phyloP scores from a whole-genome alignment of 2,888 invertebrate genomes.

The Amiota minor region DNA sequence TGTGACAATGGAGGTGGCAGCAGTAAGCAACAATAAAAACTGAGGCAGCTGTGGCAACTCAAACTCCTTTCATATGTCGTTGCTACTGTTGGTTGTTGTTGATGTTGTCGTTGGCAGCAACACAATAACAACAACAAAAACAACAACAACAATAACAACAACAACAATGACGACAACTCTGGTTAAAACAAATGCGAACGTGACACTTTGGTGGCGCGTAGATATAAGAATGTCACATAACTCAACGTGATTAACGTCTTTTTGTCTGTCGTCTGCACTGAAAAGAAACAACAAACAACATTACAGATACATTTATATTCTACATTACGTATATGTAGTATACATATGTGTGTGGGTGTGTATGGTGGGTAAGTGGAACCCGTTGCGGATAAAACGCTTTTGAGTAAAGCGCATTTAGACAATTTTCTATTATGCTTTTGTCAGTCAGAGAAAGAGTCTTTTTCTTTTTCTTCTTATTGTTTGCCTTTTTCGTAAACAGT shows the following conservation, averaged over 20 bases:
- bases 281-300: slow-evolving; percentile 6
- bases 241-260: slow-evolving; percentile 73
- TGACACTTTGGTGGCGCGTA: slow-evolving; percentile 68
- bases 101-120: slow-evolving; percentile 47
- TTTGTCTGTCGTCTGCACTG: slow-evolving; percentile 49
- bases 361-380: slow-evolving; percentile 1
- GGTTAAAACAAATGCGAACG: slow-evolving; percentile 66
- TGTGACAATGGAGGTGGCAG: slow-evolving; percentile 14
- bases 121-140: slow-evolving; percentile 46
- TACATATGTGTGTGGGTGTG: slow-evolving; percentile 25
- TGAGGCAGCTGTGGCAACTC: background rate
- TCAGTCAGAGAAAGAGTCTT: background rate
- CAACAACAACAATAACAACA: slow-evolving; percentile 44
- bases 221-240: slow-evolving; percentile 73
- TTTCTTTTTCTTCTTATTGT: background rate
- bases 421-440: slow-evolving; percentile 51
- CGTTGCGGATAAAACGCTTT: slow-evolving; percentile 2
- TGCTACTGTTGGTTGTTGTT: slow-evolving; percentile 21
- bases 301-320: background rate
- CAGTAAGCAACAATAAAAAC: background rate
- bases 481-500: slow-evolving; percentile 11
- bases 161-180: slow-evolving; percentile 33
- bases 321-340: background rate
- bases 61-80: background rate
- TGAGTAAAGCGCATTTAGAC: slow-evolving; percentile 53